A percentile compares a stretch with the other conserved stretches of the same genome.
phyloP scores from a whole-genome alignment of 2,113 vertebrate species.

The Alectura lathami region DNA sequence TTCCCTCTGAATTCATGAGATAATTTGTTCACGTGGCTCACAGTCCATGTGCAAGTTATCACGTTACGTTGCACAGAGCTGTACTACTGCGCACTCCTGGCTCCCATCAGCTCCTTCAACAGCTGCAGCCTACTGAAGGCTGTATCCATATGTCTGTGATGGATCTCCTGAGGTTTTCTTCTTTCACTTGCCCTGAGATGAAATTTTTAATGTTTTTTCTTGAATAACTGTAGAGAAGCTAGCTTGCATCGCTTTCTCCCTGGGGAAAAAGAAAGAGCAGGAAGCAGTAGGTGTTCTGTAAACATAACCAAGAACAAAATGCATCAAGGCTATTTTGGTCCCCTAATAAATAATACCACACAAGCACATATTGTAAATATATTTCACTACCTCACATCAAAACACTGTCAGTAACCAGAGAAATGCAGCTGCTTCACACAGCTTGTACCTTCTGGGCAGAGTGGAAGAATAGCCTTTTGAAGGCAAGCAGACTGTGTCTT shows the following conservation, averaged over 20 bases:
- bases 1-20: neutral
- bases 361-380: neutral
- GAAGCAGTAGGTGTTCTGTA: slow-evolving; percentile 44
- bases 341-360: slow-evolving; percentile 1
- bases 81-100: neutral
- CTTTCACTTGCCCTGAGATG: neutral
- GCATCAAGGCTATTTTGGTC: neutral
- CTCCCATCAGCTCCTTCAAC: neutral
- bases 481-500: neutral
- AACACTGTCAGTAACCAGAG: slow-evolving; percentile 14
- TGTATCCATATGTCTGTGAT: neutral
- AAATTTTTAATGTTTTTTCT: neutral
- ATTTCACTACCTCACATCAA: slow-evolving; percentile 19
- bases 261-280: neutral
- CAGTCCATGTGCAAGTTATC: neutral
- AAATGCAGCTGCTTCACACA: slow-evolving; percentile 32
- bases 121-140: neutral
- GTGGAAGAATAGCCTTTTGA: neutral
- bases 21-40: neutral
- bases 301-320: slow-evolving; percentile 1
- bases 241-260: neutral
- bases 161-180: neutral
- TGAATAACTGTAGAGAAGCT: neutral
- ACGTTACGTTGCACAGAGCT: neutral
- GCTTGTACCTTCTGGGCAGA: slow-evolving; percentile 4